These are phyloP conservation scores for Microcebus murinus DNA, from an alignment of 2,113 vertebrate genomes.

Conservation along the genomic window DNA sequence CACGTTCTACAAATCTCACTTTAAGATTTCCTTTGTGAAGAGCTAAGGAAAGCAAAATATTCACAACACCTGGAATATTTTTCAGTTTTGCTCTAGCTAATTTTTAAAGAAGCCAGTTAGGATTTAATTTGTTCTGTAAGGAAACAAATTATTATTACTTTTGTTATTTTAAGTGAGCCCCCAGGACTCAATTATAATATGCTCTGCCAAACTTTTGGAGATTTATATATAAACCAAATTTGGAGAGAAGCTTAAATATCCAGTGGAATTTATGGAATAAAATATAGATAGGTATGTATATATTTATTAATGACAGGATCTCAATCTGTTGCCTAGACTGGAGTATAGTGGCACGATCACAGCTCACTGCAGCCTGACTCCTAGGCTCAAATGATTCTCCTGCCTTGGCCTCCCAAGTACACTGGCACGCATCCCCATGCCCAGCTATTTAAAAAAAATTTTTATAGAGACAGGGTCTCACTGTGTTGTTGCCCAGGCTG, in stretches of 20 bases:
- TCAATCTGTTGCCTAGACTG: too few species aligned
- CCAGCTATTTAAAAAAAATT: too few species aligned
- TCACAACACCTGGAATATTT: neutral
- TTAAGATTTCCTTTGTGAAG: neutral
- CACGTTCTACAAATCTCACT: neutral
- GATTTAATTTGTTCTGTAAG: neutral
- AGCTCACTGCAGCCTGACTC: too few species aligned
- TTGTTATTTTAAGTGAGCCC: neutral
- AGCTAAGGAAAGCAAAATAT: constrained; percentile 20
- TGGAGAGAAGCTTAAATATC: neutral
- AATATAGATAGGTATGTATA: neutral
- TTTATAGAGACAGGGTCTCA: too few species aligned
- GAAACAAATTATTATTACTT: neutral
- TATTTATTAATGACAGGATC: too few species aligned
- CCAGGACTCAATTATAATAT: neutral
- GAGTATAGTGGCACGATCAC: too few species aligned
- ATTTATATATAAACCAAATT: neutral
- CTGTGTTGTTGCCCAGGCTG: too few species aligned
- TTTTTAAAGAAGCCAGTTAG: neutral
- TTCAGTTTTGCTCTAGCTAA: constrained; percentile 3
- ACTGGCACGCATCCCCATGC: too few species aligned
- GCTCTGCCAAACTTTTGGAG: neutral
- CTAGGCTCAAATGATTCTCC: too few species aligned
- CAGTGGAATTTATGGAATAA: neutral
- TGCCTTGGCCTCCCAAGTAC: too few species aligned